Base-by-base conservation (phyloP, 2,888 invertebrate species). In the Electrophaes corylata region DNA sequence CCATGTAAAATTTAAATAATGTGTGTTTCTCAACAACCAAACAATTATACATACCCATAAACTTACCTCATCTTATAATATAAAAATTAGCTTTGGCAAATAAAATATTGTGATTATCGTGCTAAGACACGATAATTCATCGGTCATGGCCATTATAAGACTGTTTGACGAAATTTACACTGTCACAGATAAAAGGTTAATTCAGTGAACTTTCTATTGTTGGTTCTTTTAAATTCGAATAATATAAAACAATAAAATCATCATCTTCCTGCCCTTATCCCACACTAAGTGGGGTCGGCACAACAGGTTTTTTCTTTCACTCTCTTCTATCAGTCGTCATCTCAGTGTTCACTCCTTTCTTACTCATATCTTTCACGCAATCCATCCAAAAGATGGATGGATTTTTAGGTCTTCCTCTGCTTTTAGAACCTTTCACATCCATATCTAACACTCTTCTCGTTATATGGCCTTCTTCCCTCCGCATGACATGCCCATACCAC, bases 81-180 rank as follows among this genome's bases (percentile, higher is more conserved):
- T 76, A 75, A 78, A 75, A 72, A 75, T 81, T 78, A 66, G 79
- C 73, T 67, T 75, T 78, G 80, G 74, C 71, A 70, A 69, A 80
- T 81, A 78, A 78, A 78, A 78, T 72, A 26, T 43, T 14, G 68
- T 73, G 65, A 69, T 76, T 75, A 75, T 71, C 59, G 60, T 68
- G 66, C 66, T 70, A 69, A 74, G 64, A 43, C 63, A 66, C 62
- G 54, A 68, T 70, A 71, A 65, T 62, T 61, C 53, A 67, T 70
- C 60, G 8, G 73, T 73, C 67, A 75, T 67, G 71, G 71, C 64
- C 5, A 43, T 37, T 53, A 44, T 23, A 62, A 51, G 37, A 43
- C 51, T 40, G 48, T 62, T 58, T 62, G 62, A 55, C 55, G 57
- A 57, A 52, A 47, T 53, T 50, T 57, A 57, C 56, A 61, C 37